Evolutionary conservation across 2,888 invertebrate genomes (phyloP), one percentile per base, ranked within the genome.

Genomic region (Troglohyphantes excavatus): DNA sequence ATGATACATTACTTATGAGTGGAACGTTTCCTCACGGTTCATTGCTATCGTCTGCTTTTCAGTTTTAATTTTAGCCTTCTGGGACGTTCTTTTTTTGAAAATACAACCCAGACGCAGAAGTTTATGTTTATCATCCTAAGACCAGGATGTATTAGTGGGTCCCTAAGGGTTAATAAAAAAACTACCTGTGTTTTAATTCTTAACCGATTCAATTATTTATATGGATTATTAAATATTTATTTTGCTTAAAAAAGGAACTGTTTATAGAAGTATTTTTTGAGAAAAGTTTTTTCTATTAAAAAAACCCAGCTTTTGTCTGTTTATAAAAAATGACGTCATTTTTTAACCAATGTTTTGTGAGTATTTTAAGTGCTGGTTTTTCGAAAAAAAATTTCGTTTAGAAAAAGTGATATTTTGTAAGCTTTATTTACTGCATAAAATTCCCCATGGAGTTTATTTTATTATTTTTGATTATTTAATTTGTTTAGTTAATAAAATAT

Each of bases 131-230:
- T 72, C 68, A 33, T 68, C 33, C 7, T 68, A 7, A 19, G 1
- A 23, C 13, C 27, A 19, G 65, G 19, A 68, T 29, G 68, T 19
- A 68, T 33, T 19, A 33, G 19, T 23, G 33, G n/a, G 29, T 33
- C 33, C 33, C 33, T 19, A 17, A n/a, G 33, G 68, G 13, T n/a
- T 7, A n/a, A 33, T 26, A n/a, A 68, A 33, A 68, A 33, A 17
- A 3, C 7, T 68, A 29, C 13, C 11, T 68, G 17, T 29, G 21
- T 29, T 68, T 33, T 33, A n/a, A 26, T 68, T 33, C 13, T 19
- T 33, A 68, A 33, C 33, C 33, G 68, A 68, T 68, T 33, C 19
- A 33, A 68, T 68, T 68, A 68, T 33, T 68, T 68, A 53, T 53
- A 53, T 53, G 17, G n/a, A 13, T 1, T 53, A 53, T 53, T 13